These are phyloP conservation scores for Mormyrus iriodes DNA, from an alignment of 2,113 vertebrate genomes.

Conservation along the genomic window DNA sequence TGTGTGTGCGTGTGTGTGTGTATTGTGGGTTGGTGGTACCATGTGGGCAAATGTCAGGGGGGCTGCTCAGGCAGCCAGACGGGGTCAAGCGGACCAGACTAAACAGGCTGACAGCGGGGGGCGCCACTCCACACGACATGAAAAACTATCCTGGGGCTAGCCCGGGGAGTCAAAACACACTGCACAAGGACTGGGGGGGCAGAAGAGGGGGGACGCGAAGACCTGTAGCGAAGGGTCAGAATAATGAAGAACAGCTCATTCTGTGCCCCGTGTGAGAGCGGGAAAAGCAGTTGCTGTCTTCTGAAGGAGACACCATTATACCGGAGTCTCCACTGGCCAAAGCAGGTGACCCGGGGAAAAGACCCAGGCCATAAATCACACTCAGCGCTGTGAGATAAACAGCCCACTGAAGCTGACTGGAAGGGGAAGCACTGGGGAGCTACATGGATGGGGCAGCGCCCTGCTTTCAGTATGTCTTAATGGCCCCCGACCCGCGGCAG, in stretches of 20 bases:
- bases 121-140: constrained; percentile 47
- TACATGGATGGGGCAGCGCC: constrained; percentile 46
- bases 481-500: constrained; percentile 38
- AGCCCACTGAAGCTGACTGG: constrained; percentile 48
- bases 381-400: constrained; percentile 58
- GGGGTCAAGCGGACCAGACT: constrained; percentile 77
- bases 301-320: constrained; percentile 20
- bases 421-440: constrained; percentile 56
- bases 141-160: constrained; percentile 55
- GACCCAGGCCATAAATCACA: constrained; percentile 58
- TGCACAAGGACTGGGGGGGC: constrained; percentile 13
- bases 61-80: constrained; percentile 59
- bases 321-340: constrained; percentile 40
- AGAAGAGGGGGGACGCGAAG: constrained; percentile 27
- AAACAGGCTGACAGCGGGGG: constrained; percentile 70
- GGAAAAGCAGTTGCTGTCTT: constrained; percentile 34
- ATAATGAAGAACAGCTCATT: constrained; percentile 11
- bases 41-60: constrained; percentile 62
- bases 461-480: constrained; percentile 53
- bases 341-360: constrained; percentile 46
- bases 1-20: not conserved
- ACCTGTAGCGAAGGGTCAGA: not conserved
- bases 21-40: constrained; percentile 25
- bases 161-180: constrained; percentile 34
- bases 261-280: constrained; percentile 29